These are phyloP conservation scores for Leptonema lineaticorne DNA, from an alignment of 1,140 invertebrate species.

Conservation along the genomic window DNA sequence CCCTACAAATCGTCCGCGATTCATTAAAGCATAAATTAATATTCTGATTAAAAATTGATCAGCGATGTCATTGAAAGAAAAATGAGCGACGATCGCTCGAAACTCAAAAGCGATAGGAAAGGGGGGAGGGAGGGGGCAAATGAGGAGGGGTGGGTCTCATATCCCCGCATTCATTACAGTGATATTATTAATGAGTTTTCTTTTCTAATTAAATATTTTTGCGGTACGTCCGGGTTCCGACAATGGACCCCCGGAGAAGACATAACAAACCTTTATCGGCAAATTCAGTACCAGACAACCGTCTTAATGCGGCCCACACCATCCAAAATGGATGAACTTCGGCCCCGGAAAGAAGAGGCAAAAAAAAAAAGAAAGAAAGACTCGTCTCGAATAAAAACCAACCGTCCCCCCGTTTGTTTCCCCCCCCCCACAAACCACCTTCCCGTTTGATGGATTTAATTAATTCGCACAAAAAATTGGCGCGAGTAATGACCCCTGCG, in stretches of 20 bases:
- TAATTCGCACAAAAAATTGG: slow-evolving; percentile 9
- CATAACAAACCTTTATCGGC: slow-evolving; percentile 14
- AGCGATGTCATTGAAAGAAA: not conserved
- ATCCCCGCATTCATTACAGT: slow-evolving; percentile 10
- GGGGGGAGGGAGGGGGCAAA: not conserved
- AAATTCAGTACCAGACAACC: slow-evolving; percentile 1
- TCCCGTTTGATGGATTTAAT: slow-evolving; percentile 11
- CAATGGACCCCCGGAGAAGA: slow-evolving; percentile 6
- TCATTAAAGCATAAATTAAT: slow-evolving; percentile 2
- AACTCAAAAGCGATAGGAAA: too few species aligned
- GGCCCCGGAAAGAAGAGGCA: too few species aligned
- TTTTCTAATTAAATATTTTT: slow-evolving; percentile 17
- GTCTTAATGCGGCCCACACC: not conserved
- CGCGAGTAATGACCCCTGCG: not conserved
- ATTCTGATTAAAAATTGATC: slow-evolving; percentile 13
- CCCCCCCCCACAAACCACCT: too few species aligned
- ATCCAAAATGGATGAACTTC: slow-evolving; percentile 10
- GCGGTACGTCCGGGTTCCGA: too few species aligned
- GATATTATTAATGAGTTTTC: slow-evolving; percentile 19
- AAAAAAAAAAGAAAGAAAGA: too few species aligned
- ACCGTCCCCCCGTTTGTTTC: too few species aligned
- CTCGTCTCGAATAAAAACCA: slow-evolving; percentile 3
- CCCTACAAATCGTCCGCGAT: too few species aligned
- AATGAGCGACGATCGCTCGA: too few species aligned
- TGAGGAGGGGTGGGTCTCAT: too few species aligned